phyloP scores from a whole-genome alignment of 2,888 invertebrate genomes.

The Conops quadrifasciatus region DNA sequence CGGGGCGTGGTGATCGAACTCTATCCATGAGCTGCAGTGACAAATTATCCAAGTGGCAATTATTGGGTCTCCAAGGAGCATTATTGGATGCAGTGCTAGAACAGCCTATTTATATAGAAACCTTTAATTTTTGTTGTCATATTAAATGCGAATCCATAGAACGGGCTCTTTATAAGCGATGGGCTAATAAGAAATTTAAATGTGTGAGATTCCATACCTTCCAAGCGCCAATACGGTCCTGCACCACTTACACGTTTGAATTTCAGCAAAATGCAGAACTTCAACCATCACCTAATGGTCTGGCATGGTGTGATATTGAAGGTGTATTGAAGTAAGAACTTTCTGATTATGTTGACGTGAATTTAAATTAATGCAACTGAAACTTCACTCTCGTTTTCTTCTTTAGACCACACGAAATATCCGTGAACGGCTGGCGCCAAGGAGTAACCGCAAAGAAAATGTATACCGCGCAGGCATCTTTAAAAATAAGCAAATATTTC shows the following conservation, averaged over 20 bases:
- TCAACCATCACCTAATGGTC: slow-evolving; percentile 70
- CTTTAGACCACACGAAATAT: slow-evolving; percentile 74
- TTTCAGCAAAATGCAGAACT: slow-evolving; percentile 58
- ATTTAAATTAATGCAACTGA: no score
- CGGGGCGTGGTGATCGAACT: slow-evolving; percentile 89
- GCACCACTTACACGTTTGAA: slow-evolving; percentile 58
- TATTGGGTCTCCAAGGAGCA: slow-evolving; percentile 86
- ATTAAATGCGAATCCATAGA: slow-evolving; percentile 71
- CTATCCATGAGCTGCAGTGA: slow-evolving; percentile 93
- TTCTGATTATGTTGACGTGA: neutral
- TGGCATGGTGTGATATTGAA: slow-evolving; percentile 70
- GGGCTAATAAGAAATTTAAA: slow-evolving; percentile 41
- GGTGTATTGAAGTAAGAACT: slow-evolving; percentile 58
- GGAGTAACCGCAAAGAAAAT: slow-evolving; percentile 77
- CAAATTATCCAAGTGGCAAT: slow-evolving; percentile 89
- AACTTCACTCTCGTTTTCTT: no score
- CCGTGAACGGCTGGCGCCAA: slow-evolving; percentile 79
- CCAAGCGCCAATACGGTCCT: slow-evolving; percentile 52
- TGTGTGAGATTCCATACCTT: slow-evolving; percentile 47
- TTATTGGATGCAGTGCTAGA: slow-evolving; percentile 75
- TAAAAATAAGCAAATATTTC: slow-evolving; percentile 69
- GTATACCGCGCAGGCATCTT: slow-evolving; percentile 62
- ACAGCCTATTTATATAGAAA: slow-evolving; percentile 74
- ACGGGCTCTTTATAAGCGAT: slow-evolving; percentile 68
- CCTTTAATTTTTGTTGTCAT: slow-evolving; percentile 76